phyloP scores from a whole-genome alignment of 2,888 invertebrate genomes.

The Cryptus armator region DNA sequence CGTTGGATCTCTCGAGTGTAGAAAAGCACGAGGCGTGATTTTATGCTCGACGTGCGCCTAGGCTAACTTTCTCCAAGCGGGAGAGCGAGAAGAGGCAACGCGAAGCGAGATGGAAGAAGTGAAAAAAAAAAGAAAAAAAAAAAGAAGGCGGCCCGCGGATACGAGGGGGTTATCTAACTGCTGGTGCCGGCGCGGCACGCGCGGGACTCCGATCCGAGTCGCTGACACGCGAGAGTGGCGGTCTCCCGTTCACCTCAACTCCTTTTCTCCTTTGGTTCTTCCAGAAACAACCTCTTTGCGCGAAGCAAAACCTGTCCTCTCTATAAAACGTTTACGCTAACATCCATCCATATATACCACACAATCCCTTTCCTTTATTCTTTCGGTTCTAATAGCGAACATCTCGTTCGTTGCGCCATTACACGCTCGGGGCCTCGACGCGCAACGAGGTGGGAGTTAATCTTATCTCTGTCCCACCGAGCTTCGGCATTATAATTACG shows the following conservation, averaged over 20 bases:
- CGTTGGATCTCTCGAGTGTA: conserved; percentile 21
- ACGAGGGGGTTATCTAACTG: conserved; percentile 71
- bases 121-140: conserved; percentile 48
- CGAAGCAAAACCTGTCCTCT: conserved; percentile 10
- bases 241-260: conserved; percentile 35
- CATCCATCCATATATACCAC: not conserved
- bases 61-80: conserved; percentile 79
- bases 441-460: conserved; percentile 12
- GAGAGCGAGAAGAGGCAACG: conserved; percentile 68
- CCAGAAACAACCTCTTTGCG: conserved; percentile 6
- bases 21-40: conserved; percentile 71
- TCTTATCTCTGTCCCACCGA: conserved; percentile 18
- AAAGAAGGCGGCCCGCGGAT: conserved; percentile 49
- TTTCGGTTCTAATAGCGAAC: conserved; percentile 5
- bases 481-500: conserved; percentile 38
- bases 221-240: conserved; percentile 53
- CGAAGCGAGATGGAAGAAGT: conserved; percentile 6
- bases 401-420: conserved; percentile 2
- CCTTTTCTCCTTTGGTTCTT: conserved; percentile 42
- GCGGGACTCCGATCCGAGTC: conserved; percentile 47
- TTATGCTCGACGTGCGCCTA: conserved; percentile 77
- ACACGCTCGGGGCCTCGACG: not conserved
- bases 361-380: conserved; percentile 1
- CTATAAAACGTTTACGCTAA: not conserved
- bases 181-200: conserved; percentile 50